A percentile compares a stretch with the other conserved stretches of the same genome.
phyloP scores from a whole-genome alignment of 2,797 vertebrate genomes.

The Myotis myotis region DNA sequence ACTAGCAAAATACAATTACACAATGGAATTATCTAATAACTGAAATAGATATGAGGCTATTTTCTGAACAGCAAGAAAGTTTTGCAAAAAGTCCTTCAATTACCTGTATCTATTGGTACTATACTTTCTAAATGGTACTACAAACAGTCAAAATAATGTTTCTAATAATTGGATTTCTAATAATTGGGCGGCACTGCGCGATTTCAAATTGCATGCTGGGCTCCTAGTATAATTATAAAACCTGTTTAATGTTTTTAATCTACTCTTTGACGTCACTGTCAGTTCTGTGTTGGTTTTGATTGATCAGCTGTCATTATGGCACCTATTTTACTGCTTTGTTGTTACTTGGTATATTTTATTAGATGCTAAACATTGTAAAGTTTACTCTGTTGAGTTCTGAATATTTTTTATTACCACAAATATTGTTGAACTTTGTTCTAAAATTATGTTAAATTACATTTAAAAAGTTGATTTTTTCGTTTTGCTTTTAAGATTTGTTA shows the following conservation, averaged over 20 bases:
- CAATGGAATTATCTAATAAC: neutral
- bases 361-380: neutral
- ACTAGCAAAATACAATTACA: neutral
- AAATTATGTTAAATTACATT: neutral
- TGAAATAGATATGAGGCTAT: neutral
- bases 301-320: neutral
- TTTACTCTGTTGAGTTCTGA: neutral
- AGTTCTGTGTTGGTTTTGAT: neutral
- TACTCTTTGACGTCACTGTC: neutral
- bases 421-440: conserved; percentile 4
- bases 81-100: neutral
- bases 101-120: neutral
- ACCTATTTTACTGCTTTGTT: neutral
- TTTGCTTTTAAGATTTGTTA: neutral
- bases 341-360: neutral
- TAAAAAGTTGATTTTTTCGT: neutral
- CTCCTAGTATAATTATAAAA: neutral
- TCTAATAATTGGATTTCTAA: neutral
- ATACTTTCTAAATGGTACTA: neutral
- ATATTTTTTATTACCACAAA: neutral
- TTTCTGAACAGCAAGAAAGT: neutral
- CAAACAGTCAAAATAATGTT: neutral
- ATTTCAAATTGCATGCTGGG: too few species aligned
- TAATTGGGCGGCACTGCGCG: neutral
- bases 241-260: neutral